Evolutionary conservation across 2,888 invertebrate species (phyloP).

Genomic region (Lycocerus yunnanus): DNA sequence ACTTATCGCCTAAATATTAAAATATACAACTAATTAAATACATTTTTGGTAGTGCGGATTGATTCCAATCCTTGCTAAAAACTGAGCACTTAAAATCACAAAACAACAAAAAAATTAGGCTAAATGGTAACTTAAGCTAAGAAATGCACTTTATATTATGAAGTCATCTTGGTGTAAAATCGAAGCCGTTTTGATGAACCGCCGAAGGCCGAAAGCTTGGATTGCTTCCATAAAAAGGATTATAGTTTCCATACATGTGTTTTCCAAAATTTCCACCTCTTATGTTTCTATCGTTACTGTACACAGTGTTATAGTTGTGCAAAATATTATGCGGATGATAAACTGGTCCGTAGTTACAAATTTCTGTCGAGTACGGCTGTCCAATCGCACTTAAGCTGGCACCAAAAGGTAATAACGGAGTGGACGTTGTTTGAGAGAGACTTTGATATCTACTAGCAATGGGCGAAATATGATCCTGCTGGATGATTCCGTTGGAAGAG

Average conservation of each 20-base stretch:
- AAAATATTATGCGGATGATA: slow-evolving; percentile 62
- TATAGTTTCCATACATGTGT: slow-evolving; percentile 50
- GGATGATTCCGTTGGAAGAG: slow-evolving; percentile 33
- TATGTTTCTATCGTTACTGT: slow-evolving; percentile 49
- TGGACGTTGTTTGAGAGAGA: slow-evolving; percentile 40
- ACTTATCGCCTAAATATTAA: slow-evolving; percentile 8
- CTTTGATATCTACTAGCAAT: slow-evolving; percentile 45
- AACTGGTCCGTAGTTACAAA: slow-evolving; percentile 70
- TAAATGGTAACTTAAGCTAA: neutral
- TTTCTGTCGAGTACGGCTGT: slow-evolving; percentile 68
- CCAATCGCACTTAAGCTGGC: slow-evolving; percentile 54
- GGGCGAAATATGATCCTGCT: slow-evolving; percentile 23
- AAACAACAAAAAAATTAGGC: neutral
- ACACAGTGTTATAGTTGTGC: slow-evolving; percentile 53
- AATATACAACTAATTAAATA: neutral
- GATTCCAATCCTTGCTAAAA: no score
- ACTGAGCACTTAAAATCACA: neutral
- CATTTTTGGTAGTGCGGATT: neutral
- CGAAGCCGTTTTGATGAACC: slow-evolving; percentile 46
- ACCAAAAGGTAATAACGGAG: slow-evolving; percentile 42
- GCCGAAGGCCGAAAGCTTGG: slow-evolving; percentile 42
- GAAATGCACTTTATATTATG: neutral
- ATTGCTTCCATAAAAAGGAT: slow-evolving; percentile 47
- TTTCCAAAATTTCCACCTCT: slow-evolving; percentile 47
- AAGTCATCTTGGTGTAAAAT: slow-evolving; percentile 46